Base-by-base conservation (phyloP, 2,797 vertebrate genomes). In the Taenioides sp. region DNA sequence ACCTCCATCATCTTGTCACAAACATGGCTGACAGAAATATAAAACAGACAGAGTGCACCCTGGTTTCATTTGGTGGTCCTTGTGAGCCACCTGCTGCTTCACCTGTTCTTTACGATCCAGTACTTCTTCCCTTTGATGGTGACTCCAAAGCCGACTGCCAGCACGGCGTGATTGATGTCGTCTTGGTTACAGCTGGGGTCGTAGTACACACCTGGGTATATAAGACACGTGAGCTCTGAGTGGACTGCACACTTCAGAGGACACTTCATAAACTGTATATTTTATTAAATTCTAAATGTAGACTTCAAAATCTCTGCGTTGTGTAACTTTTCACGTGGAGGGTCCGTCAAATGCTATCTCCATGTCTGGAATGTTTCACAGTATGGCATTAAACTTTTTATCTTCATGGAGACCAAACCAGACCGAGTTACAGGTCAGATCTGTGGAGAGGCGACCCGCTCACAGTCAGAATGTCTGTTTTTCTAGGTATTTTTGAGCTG, bases 21-120 rank as follows among this genome's bases (percentile, higher is more conserved):
- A 22, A 37, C 34, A 1, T 7, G 16, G 5, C 57, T 3, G 70
- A 75, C 75, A 72, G 61, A 54, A 34, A 47, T 9, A 28, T 67
- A 54, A 77, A 72, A 65, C 52, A 77, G 66, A 63, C 23, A 31
- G 25, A 25, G 11, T 14, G 1, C 14, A 18, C 17, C 20, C n/a
- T 7, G 9, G 16, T 65, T 50, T 79, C 72, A 82, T 86, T 69
- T 61, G 0, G 40, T 22, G 0, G 57, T 37, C 67, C 9, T 23
- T 4, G 10, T 47, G 72, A 69, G 69, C 78, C 86, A 83, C 76
- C 88, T 85, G 87, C 73, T 82, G 77, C 66, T 11, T 31, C 50
- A 99, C 98, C 98, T 99, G 96, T 99, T 99, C 93, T 99, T 99
- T 75, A 99, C 79, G 74, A 99, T 98, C 96, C 96, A 99, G 88